A percentile compares a stretch with the other conserved stretches of the same genome.
phyloP scores from a whole-genome alignment of 2,113 vertebrate species.

The Zosterops hypoxanthus region DNA sequence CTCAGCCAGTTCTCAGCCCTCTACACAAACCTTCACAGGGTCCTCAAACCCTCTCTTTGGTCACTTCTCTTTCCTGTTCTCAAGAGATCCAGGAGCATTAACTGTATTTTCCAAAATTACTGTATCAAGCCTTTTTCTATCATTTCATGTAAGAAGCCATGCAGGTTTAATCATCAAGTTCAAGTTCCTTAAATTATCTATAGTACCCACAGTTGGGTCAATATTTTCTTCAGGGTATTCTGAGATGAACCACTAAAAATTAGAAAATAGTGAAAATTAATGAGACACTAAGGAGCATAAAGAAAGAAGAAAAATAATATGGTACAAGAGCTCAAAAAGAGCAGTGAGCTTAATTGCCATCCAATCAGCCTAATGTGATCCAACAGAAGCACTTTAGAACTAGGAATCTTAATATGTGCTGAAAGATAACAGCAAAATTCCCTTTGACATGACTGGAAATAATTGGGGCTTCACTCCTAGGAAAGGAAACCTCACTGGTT shows the following conservation, averaged over 20 bases:
- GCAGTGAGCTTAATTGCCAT: neutral
- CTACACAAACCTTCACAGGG: neutral
- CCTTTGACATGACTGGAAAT: neutral
- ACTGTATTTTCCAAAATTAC: neutral
- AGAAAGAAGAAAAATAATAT: neutral
- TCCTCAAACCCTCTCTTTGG: neutral
- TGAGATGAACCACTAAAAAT: neutral
- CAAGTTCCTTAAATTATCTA: neutral
- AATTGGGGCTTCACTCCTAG: fast-evolving
- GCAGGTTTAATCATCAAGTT: neutral
- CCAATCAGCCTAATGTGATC: neutral
- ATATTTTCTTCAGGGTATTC: neutral
- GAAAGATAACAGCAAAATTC: neutral
- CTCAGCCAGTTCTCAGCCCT: neutral
- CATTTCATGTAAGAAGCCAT: neutral
- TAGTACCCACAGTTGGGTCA: neutral
- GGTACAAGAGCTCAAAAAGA: neutral
- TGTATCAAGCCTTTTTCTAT: neutral
- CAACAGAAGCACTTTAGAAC: neutral
- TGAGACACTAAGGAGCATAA: neutral
- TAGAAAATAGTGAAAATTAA: neutral
- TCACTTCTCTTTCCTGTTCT: neutral
- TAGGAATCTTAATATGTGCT: neutral
- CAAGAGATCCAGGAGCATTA: neutral
- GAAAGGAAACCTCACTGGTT: neutral